These are phyloP conservation scores for Nannoperca australis DNA, from an alignment of 2,797 vertebrate genomes.

Conservation along the genomic window DNA sequence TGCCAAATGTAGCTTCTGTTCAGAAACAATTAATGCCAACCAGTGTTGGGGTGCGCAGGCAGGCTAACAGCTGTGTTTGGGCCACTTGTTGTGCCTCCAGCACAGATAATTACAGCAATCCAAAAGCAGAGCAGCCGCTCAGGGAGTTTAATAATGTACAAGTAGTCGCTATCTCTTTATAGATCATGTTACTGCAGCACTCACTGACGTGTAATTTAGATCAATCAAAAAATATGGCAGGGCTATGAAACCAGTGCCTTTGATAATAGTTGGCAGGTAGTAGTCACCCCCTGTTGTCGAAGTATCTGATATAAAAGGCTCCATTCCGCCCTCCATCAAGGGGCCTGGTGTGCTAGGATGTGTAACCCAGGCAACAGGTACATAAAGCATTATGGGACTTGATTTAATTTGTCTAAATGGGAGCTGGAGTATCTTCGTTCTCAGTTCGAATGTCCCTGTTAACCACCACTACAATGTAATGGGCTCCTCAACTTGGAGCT, in stretches of 20 bases:
- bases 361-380: constrained; percentile 85
- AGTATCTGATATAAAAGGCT: constrained; percentile 84
- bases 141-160: constrained; percentile 88
- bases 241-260: constrained; percentile 85
- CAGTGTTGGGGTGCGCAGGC: constrained; percentile 74
- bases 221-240: constrained; percentile 87
- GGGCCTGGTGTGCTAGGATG: constrained; percentile 81
- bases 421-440: constrained; percentile 86
- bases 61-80: constrained; percentile 89
- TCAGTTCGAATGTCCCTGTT: constrained; percentile 87
- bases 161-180: constrained; percentile 87
- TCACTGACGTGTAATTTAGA: constrained; percentile 87
- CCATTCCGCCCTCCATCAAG: constrained; percentile 81
- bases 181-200: constrained; percentile 86
- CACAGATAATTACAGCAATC: constrained; percentile 88
- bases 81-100: constrained; percentile 88
- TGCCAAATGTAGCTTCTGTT: constrained; percentile 85
- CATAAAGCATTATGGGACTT: constrained; percentile 84
- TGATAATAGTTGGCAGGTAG: constrained; percentile 87
- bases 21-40: constrained; percentile 85
- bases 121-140: constrained; percentile 86
- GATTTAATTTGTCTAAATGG: constrained; percentile 89
- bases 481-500: constrained; percentile 83
- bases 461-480: constrained; percentile 89
- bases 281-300: constrained; percentile 82